phyloP scores from a whole-genome alignment of 2,888 invertebrate genomes.

The Chirona hameri region DNA sequence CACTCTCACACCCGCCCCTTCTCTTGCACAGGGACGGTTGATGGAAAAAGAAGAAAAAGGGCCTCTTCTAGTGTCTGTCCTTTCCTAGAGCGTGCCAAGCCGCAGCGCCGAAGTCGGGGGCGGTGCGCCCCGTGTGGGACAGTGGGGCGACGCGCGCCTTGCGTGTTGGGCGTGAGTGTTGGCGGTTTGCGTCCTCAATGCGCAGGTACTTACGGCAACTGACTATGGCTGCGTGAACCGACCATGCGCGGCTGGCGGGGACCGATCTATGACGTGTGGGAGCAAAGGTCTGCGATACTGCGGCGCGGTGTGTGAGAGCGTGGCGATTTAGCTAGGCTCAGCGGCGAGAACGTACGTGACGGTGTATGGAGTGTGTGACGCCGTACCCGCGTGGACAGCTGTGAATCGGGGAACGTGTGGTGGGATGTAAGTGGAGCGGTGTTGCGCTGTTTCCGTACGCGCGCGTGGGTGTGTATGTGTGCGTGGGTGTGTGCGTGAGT shows the following conservation, averaged over 20 bases:
- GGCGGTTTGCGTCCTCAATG: too few species aligned
- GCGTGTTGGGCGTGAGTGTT: not conserved
- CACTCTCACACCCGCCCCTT: not conserved
- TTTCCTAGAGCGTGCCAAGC: not conserved
- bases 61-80: slow-evolving; percentile 9
- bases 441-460: too few species aligned
- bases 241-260: too few species aligned
- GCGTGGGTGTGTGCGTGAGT: too few species aligned
- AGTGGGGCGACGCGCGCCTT: not conserved
- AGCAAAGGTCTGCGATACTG: not conserved
- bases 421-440: too few species aligned
- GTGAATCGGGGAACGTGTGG: too few species aligned
- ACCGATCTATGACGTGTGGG: too few species aligned
- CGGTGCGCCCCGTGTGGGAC: not conserved
- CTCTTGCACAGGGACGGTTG: slow-evolving; percentile 7
- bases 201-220: too few species aligned
- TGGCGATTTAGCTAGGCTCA: not conserved
- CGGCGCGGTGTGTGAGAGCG: not conserved
- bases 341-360: not conserved
- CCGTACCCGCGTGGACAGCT: too few species aligned
- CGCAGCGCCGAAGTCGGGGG: not conserved
- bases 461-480: too few species aligned
- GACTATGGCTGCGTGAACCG: too few species aligned
- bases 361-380: too few species aligned
- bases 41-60: slow-evolving; percentile 24